phyloP scores from a whole-genome alignment of 2,888 invertebrate species.

The Bellardia pandia region DNA sequence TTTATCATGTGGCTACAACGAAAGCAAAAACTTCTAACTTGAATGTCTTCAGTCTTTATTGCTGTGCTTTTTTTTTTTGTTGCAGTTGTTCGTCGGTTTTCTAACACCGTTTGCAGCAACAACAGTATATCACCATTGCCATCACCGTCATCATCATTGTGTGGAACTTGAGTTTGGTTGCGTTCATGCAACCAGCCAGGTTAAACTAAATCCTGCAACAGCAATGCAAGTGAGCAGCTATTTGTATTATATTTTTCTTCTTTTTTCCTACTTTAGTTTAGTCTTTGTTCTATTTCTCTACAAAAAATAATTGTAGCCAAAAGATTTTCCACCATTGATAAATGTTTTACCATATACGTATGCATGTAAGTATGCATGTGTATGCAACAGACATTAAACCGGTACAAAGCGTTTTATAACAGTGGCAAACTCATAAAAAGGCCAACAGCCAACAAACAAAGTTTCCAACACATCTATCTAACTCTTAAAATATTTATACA shows the following conservation, averaged over 20 bases:
- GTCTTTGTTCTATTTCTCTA: constrained; percentile 30
- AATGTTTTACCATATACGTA: constrained; percentile 65
- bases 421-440: constrained; percentile 69
- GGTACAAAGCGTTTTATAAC: constrained; percentile 71
- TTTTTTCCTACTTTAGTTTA: not conserved
- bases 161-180: not conserved
- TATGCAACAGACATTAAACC: constrained; percentile 57
- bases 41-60: constrained; percentile 46
- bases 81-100: constrained; percentile 35
- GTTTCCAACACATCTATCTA: constrained; percentile 40
- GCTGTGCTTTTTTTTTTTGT: constrained; percentile 28
- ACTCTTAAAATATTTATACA: constrained; percentile 15
- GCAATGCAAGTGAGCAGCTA: constrained; percentile 47
- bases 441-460: constrained; percentile 69
- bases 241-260: constrained; percentile 33
- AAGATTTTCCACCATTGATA: constrained; percentile 70
- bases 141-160: constrained; percentile 37
- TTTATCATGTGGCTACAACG: constrained; percentile 65
- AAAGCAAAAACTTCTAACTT: constrained; percentile 34
- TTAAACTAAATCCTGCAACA: constrained; percentile 29
- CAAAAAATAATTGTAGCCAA: constrained; percentile 58
- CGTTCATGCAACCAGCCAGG: constrained; percentile 2
- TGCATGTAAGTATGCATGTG: constrained; percentile 26
- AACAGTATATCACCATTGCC: constrained; percentile 10
- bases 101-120: constrained; percentile 47